Percentiles rank a stretch among this genome's conserved stretches.
These are phyloP conservation scores for Drosophila lini DNA, from an alignment of 1,140 invertebrate species.

Conservation along the genomic window DNA sequence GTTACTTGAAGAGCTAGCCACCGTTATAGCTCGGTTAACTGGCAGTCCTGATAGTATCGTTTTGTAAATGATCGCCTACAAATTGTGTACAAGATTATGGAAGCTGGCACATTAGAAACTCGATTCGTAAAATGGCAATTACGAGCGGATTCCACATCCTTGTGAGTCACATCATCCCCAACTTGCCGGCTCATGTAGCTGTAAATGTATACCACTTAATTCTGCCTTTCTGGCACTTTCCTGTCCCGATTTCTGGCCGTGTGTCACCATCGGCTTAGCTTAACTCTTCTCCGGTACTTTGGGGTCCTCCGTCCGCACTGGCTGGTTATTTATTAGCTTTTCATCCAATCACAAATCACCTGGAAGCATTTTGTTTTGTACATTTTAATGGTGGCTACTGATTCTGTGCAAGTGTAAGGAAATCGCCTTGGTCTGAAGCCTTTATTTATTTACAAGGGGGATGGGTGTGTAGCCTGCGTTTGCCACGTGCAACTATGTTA, in stretches of 20 bases:
- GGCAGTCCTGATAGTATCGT: conserved; percentile 47
- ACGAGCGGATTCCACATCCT: conserved; percentile 1
- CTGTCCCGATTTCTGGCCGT: conserved; percentile 14
- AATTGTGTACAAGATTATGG: conserved; percentile 57
- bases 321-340: conserved; percentile 57
- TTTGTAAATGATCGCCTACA: conserved; percentile 60
- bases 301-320: conserved; percentile 9
- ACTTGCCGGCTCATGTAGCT: conserved; percentile 30
- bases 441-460: conserved; percentile 11
- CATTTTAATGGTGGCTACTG: conserved; percentile 76
- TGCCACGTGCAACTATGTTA: background rate
- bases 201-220: conserved; percentile 70
- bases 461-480: background rate
- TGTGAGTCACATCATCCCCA: conserved; percentile 26
- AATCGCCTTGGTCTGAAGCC: background rate
- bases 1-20: conserved; percentile 36
- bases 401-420: conserved; percentile 56
- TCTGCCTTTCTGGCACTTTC: conserved; percentile 35
- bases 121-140: conserved; percentile 55
- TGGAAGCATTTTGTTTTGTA: conserved; percentile 70
- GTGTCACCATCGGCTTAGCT: conserved; percentile 44
- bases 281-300: conserved; percentile 8
- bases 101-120: conserved; percentile 34
- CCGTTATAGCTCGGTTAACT: conserved; percentile 12
- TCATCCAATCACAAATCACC: conserved; percentile 59